These are phyloP conservation scores for Sceloporus tristichus DNA, from an alignment of 2,113 vertebrate species.

Conservation along the genomic window DNA sequence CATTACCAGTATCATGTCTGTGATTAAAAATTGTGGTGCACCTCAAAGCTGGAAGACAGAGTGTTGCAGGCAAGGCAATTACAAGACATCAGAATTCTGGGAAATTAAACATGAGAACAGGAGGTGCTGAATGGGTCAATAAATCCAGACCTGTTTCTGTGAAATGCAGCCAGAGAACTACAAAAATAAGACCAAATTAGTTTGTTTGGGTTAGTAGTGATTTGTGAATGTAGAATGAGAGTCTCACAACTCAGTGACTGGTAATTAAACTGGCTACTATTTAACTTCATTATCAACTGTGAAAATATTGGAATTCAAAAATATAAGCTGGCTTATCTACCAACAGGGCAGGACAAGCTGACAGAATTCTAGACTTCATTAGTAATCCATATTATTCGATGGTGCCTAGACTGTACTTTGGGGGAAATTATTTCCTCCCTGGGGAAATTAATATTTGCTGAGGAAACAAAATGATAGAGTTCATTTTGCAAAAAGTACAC, in stretches of 20 bases:
- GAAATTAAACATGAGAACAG: neutral
- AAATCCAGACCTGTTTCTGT: neutral
- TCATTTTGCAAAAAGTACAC: neutral
- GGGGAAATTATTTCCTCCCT: constrained; percentile 21
- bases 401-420: accelerated
- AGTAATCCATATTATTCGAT: constrained; percentile 30
- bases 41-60: neutral
- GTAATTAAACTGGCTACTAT: constrained; percentile 34
- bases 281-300: constrained; percentile 27
- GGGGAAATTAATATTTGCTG: neutral
- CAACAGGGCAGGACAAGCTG: neutral
- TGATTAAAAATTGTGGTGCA: neutral
- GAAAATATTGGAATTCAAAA: constrained; percentile 8
- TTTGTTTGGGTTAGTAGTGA: constrained; percentile 19
- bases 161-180: neutral
- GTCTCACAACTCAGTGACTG: neutral
- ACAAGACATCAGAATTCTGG: neutral
- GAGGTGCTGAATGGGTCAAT: neutral
- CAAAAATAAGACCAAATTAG: neutral
- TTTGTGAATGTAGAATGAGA: constrained; percentile 9
- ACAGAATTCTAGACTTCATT: constrained; percentile 13
- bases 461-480: neutral
- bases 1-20: neutral
- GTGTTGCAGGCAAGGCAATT: neutral
- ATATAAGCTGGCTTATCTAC: neutral